A percentile compares a stretch with the other conserved stretches of the same genome.
phyloP scores from a whole-genome alignment of 1,140 invertebrate genomes.

The Eumaeus atala region DNA sequence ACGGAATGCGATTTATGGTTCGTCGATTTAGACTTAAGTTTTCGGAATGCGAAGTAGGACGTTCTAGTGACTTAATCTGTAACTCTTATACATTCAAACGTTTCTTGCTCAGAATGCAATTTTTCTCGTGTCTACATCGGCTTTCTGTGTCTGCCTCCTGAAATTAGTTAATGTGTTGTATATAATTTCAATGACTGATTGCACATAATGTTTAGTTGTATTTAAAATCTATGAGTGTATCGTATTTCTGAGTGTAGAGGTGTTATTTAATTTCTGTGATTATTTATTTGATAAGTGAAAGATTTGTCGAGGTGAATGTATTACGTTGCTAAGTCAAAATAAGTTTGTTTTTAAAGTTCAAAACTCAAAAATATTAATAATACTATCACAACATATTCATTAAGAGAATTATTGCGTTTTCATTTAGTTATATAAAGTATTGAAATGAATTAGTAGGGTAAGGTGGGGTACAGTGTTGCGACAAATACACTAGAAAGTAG shows the following conservation, averaged over 20 bases:
- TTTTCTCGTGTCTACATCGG: too few species aligned
- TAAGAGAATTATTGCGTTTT: neutral
- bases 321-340: constrained; percentile 1
- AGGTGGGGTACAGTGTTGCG: too few species aligned
- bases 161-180: constrained; percentile 5
- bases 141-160: neutral
- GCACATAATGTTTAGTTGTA: constrained; percentile 16
- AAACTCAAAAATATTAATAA: neutral
- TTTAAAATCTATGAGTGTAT: neutral
- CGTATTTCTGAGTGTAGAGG: neutral
- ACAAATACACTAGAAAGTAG: too few species aligned
- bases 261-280: constrained; percentile 14
- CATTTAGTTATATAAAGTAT: neutral
- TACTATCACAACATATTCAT: neutral
- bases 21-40: too few species aligned
- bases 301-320: neutral
- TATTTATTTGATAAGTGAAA: neutral
- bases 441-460: constrained; percentile 4
- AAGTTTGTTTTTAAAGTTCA: neutral
- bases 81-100: too few species aligned
- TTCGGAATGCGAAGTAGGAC: too few species aligned
- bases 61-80: too few species aligned
- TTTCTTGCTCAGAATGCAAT: too few species aligned
- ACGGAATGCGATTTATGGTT: too few species aligned
- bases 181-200: constrained; percentile 18